Evolutionary conservation across 2,888 invertebrate genomes (phyloP), one percentile per base, ranked within the genome.

Genomic region (Andrena chrysosceles): DNA sequence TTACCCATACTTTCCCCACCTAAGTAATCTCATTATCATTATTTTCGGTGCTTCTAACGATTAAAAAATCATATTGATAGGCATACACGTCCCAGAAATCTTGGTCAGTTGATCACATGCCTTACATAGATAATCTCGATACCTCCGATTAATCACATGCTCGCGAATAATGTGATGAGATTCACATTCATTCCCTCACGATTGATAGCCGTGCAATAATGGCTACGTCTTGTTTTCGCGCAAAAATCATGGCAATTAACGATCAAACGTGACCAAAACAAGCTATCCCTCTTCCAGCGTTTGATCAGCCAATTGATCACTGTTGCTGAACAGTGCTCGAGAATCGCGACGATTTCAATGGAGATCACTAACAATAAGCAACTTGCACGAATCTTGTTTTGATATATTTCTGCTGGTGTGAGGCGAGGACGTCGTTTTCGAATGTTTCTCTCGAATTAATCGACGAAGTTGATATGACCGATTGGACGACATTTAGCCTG

Each of bases 401-500:
- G 13, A 59, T 31, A n/a, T 29, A 52, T 31, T 42, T 26, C 49
- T 13, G 29, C 35, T 16, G 4, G n/a, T 3, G 13, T 10, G 49
- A 52, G 26, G 10, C 48, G 29, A n/a, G 42, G 62, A 52, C 29
- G 16, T 23, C n/a, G 42, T 73, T 82, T 80, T 73, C 68, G 73
- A 67, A 10, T 68, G 48, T 78, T 71, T 75, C 72, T 69, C 68
- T 70, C 64, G 72, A 68, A 78, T 84, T 75, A 78, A 84, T 84
- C 75, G 67, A 60, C 75, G 64, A 83, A 72, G 74, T 54, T 75
- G 83, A 75, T 77, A 74, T 73, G 63, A 52, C 62, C 62, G 80
- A 84, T 84, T 80, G 84, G 66, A 49, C 72, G 84, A 69, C 84
- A 76, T 77, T 77, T 83, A 77, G 78, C 68, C 54, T 68, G 68